phyloP scores from a whole-genome alignment of 2,113 vertebrate species.

The Ammodytes dubius region DNA sequence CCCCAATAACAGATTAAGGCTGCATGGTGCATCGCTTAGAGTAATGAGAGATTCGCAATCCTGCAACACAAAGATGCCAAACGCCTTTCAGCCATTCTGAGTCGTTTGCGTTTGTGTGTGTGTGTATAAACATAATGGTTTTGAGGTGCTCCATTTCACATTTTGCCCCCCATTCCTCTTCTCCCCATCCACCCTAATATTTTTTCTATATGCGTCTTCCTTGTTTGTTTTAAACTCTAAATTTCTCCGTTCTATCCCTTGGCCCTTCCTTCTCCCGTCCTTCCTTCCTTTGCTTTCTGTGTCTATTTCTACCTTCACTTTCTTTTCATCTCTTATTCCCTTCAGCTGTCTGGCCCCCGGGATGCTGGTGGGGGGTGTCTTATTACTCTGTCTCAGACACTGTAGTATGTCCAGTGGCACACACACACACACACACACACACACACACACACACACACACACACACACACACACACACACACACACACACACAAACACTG shows the following conservation, averaged over 20 bases:
- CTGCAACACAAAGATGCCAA: constrained; percentile 62
- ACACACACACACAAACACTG: background rate
- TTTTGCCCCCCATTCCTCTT: constrained; percentile 30
- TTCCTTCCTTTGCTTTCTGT: constrained; percentile 56
- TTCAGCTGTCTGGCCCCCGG: constrained; percentile 48
- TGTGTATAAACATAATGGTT: constrained; percentile 56
- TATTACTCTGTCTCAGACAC: constrained; percentile 65
- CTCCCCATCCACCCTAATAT: constrained; percentile 8
- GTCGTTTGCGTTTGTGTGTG: constrained; percentile 26
- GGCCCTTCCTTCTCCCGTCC: constrained; percentile 23
- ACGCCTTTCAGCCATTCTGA: constrained; percentile 60
- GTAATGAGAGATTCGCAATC: constrained; percentile 67
- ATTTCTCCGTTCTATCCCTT: constrained; percentile 19
- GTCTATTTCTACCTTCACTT: constrained; percentile 45
- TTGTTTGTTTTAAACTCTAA: constrained; percentile 53
- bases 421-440: background rate
- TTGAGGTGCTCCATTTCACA: constrained; percentile 66
- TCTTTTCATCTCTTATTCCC: constrained; percentile 60
- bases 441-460: too few relatives aligned
- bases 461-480: too few relatives aligned
- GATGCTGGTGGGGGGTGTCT: constrained; percentile 40
- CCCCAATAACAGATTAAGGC: constrained; percentile 71
- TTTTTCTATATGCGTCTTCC: constrained; percentile 26
- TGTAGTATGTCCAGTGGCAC: constrained; percentile 27
- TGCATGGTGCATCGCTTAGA: constrained; percentile 59